Evolutionary conservation across 1,140 invertebrate species (phyloP).

Genomic region (Lucilia sericata): DNA sequence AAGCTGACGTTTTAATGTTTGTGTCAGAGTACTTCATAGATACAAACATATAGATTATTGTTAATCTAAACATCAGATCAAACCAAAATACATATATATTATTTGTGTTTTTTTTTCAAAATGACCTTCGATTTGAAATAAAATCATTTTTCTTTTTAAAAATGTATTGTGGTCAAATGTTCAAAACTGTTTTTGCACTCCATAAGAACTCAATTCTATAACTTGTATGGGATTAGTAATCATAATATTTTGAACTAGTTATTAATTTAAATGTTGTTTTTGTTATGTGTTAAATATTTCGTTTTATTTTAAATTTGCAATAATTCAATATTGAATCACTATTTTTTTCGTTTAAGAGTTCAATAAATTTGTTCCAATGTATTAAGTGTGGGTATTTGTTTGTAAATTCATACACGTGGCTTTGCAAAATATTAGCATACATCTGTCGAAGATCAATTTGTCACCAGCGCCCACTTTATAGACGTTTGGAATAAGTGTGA

Average conservation of each 20-base stretch:
- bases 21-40: not conserved
- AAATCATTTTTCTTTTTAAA: slow-evolving; percentile 23
- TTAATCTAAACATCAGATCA: not conserved
- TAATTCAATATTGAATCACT: not conserved
- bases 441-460: no score
- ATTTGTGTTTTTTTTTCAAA: not conserved
- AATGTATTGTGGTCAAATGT: not conserved
- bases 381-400: no score
- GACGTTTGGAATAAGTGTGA: no score
- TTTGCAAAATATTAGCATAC: no score
- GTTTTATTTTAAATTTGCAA: not conserved
- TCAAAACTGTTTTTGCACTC: not conserved
- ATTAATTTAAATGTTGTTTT: not conserved
- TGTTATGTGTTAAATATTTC: not conserved
- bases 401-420: no score
- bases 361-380: not conserved
- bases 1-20: no score
- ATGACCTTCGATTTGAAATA: not conserved
- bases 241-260: slow-evolving; percentile 20
- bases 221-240: slow-evolving; percentile 9
- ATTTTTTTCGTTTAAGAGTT: not conserved
- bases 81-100: not conserved
- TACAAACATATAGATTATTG: not conserved
- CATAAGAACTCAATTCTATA: slow-evolving; percentile 8
- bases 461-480: no score